Percentiles rank a stretch among this genome's conserved stretches.
These are phyloP conservation scores for Macrobrachium rosenbergii DNA, from an alignment of 1,140 invertebrate genomes.

Conservation along the genomic window DNA sequence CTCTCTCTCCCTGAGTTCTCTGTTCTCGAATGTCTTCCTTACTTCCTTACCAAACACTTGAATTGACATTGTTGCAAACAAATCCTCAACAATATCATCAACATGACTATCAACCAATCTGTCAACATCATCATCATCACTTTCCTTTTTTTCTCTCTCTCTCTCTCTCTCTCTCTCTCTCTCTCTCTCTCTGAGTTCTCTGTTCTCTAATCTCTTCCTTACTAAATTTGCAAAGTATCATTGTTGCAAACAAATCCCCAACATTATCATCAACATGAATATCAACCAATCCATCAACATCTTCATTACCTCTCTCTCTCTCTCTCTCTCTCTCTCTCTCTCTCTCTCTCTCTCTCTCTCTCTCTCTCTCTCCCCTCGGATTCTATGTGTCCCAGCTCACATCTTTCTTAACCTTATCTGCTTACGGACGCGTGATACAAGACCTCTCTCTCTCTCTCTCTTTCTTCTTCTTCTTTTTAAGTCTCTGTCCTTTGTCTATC, in stretches of 20 bases:
- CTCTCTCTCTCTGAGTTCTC: too few species aligned
- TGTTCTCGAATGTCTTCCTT: too few species aligned
- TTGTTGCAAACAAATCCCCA: too few species aligned
- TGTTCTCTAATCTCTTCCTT: too few species aligned
- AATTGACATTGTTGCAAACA: too few species aligned
- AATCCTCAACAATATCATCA: neutral
- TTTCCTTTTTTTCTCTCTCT: neutral
- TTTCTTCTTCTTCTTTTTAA: neutral
- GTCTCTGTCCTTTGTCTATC: too few species aligned
- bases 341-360: slow-evolving; percentile 14
- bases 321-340: slow-evolving; percentile 4
- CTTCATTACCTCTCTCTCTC: neutral
- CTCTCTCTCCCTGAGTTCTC: too few species aligned
- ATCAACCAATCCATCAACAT: neutral
- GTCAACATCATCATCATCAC: neutral
- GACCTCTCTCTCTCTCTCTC: neutral
- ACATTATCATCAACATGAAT: neutral
- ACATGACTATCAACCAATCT: neutral
- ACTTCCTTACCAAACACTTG: too few species aligned
- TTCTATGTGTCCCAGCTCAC: too few species aligned
- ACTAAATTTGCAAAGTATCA: too few species aligned
- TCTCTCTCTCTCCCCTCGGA: neutral
- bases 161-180: slow-evolving; percentile 21
- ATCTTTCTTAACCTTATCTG: too few species aligned
- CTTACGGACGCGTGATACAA: too few species aligned